These are phyloP conservation scores for Epizoanthus ramosus DNA, from an alignment of 92 coral and sea anemone genomes.

Conservation along the genomic window DNA sequence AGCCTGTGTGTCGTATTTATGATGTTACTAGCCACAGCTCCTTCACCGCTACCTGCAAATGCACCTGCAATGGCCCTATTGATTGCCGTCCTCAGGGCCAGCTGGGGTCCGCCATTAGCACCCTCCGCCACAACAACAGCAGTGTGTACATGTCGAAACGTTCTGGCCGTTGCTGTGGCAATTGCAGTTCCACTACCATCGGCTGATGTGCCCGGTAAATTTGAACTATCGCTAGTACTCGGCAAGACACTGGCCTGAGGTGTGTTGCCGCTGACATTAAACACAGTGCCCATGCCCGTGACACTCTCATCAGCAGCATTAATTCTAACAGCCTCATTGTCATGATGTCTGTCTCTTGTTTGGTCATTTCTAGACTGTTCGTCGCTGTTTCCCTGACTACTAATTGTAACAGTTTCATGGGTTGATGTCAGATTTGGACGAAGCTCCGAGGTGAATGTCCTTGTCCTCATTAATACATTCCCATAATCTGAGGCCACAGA, in stretches of 20 bases:
- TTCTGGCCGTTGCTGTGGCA: constrained; percentile 91
- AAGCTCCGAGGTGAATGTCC: constrained; percentile 37
- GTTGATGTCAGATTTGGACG: constrained; percentile 31
- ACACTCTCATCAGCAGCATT: constrained; percentile 27
- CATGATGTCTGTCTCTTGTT: not conserved
- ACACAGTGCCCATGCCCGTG: constrained; percentile 33
- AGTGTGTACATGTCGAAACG: constrained; percentile 86
- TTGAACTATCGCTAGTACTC: constrained; percentile 63
- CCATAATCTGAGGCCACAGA: constrained; percentile 31
- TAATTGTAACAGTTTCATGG: constrained; percentile 36
- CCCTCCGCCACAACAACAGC: constrained; percentile 86
- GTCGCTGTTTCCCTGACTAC: not conserved
- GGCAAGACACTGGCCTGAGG: constrained; percentile 64
- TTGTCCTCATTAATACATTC: constrained; percentile 29
- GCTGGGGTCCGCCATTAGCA: constrained; percentile 77
- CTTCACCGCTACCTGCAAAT: constrained; percentile 92
- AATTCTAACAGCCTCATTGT: constrained; percentile 25
- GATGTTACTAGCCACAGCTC: constrained; percentile 89
- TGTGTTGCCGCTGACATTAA: constrained; percentile 65
- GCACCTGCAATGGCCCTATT: constrained; percentile 92
- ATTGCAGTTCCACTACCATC: constrained; percentile 84
- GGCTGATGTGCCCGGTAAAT: constrained; percentile 61
- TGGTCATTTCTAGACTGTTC: not conserved
- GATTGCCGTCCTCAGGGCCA: constrained; percentile 83
- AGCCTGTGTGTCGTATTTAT: constrained; percentile 87